phyloP scores from a whole-genome alignment of 2,113 vertebrate species.

The Grus americana region DNA sequence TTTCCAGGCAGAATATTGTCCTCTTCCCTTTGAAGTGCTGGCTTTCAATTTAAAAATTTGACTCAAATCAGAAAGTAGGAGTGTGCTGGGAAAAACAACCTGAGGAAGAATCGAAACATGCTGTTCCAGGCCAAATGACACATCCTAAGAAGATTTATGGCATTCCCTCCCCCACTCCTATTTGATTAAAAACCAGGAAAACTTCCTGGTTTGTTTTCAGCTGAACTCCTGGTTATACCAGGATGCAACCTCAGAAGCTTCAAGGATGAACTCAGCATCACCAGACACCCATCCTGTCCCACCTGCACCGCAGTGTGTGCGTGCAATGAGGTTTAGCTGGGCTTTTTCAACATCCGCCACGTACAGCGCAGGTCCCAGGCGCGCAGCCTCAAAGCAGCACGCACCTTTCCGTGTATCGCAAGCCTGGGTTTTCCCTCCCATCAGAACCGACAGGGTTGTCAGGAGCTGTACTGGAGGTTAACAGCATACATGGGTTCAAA shows the following conservation, averaged over 20 bases:
- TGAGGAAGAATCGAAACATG: neutral
- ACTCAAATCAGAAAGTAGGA: neutral
- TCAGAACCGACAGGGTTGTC: neutral
- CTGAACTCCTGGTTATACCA: neutral
- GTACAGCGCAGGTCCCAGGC: neutral
- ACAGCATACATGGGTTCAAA: neutral
- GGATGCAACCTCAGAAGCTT: neutral
- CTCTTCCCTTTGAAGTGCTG: neutral
- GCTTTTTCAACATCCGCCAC: neutral
- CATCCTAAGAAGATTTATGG: neutral
- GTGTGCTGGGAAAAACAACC: neutral
- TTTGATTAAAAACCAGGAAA: neutral
- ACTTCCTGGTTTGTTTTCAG: neutral
- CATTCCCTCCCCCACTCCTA: neutral
- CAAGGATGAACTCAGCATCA: neutral
- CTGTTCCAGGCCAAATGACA: neutral
- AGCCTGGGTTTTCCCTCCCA: accelerated
- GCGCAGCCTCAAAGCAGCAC: neutral
- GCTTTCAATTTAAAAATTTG: neutral
- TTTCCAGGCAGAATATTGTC: neutral
- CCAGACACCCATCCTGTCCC: neutral
- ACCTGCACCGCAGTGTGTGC: accelerated
- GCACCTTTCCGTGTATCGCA: neutral
- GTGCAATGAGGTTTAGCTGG: accelerated
- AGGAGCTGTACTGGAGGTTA: neutral